Conservation (phyloP, 2,888 invertebrate genomes). For the Hoplodrina ambigua region DNA sequence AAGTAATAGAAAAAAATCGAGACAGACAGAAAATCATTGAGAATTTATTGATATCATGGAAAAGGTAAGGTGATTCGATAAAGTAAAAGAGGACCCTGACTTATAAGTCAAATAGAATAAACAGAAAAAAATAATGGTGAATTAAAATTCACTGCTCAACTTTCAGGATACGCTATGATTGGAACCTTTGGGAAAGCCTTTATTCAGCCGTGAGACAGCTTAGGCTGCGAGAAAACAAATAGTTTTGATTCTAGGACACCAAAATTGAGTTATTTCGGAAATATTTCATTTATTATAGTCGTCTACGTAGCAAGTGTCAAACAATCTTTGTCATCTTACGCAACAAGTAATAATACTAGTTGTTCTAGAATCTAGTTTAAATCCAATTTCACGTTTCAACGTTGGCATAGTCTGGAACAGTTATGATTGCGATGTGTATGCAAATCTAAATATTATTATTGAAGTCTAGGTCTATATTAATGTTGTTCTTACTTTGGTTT, state of each 20-base stretch:
- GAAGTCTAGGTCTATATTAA: conserved; percentile 5
- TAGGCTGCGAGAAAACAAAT: no score
- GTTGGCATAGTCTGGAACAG: conserved; percentile 23
- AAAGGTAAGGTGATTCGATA: background rate
- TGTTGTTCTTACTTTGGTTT: conserved; percentile 1
- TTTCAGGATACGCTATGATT: no score
- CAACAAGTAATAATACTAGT: conserved; percentile 21
- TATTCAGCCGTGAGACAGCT: no score
- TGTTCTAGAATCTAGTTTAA: conserved; percentile 43
- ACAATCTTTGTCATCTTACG: conserved; percentile 17
- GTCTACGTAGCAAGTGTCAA: conserved; percentile 6
- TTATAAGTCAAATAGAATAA: no score
- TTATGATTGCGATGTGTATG: conserved; percentile 44
- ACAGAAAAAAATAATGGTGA: no score
- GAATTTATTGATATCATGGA: background rate
- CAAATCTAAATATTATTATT: conserved; percentile 32
- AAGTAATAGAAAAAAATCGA: background rate
- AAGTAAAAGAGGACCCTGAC: background rate
- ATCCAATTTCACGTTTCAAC: conserved; percentile 51
- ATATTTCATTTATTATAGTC: background rate
- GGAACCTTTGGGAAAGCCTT: no score
- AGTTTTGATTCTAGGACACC: no score
- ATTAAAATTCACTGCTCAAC: no score
- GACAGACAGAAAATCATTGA: no score
- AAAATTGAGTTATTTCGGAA: background rate